phyloP scores from a whole-genome alignment of 2,888 invertebrate species.

The Plemyria rubiginata region DNA sequence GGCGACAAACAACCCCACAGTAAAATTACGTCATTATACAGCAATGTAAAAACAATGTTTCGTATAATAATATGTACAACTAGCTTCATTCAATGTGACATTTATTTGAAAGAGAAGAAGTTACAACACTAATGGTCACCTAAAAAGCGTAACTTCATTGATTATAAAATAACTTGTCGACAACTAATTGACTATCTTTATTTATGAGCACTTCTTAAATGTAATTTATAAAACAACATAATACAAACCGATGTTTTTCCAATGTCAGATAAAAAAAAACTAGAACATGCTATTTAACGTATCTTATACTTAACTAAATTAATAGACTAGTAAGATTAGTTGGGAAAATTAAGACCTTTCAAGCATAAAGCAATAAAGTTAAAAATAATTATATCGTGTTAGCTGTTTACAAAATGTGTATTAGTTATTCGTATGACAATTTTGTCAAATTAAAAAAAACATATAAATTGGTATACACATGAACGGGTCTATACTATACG shows the following conservation, averaged over 20 bases:
- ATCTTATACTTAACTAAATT: conserved; percentile 43
- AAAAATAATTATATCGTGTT: conserved; percentile 56
- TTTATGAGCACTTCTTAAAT: neutral
- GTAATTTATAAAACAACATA: neutral
- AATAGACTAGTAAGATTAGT: conserved; percentile 40
- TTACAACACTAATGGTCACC: too few species aligned
- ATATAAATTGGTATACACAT: conserved; percentile 41
- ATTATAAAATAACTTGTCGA: too few species aligned
- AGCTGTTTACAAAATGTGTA: conserved; percentile 47
- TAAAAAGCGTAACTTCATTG: too few species aligned
- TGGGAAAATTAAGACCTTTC: conserved; percentile 58
- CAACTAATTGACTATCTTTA: neutral
- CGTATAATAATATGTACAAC: too few species aligned
- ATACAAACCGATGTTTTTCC: conserved; percentile 48
- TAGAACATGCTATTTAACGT: conserved; percentile 30
- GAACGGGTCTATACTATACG: conserved; percentile 27
- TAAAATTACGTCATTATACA: neutral
- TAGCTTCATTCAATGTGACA: too few species aligned
- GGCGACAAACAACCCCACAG: conserved; percentile 55
- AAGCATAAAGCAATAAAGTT: conserved; percentile 72
- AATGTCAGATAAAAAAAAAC: conserved; percentile 46
- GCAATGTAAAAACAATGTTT: too few species aligned
- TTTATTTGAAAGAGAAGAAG: too few species aligned
- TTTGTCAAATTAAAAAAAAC: conserved; percentile 37
- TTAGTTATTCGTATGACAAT: conserved; percentile 34